Conservation (phyloP, 2,888 invertebrate genomes). For the Drosophila differens region DNA sequence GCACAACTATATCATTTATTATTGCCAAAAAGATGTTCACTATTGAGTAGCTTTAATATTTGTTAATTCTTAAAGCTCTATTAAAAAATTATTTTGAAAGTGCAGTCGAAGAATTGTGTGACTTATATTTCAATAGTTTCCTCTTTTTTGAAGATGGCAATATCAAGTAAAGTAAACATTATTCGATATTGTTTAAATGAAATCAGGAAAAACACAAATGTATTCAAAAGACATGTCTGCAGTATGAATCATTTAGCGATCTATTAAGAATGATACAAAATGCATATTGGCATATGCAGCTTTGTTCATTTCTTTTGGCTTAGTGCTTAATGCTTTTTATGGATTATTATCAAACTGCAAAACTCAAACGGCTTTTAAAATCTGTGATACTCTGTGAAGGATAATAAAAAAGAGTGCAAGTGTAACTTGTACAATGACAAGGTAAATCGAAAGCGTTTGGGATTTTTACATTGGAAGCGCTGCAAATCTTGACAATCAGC, state of each 20-base stretch:
- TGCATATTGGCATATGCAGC: background rate
- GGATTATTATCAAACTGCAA: background rate
- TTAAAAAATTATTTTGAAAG: background rate
- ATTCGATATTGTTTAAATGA: background rate
- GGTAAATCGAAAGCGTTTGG: slow-evolving; percentile 56
- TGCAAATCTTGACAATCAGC: slow-evolving; percentile 72
- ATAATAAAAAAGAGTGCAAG: slow-evolving; percentile 32
- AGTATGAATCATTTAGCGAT: background rate
- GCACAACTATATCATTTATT: background rate
- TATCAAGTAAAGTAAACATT: background rate
- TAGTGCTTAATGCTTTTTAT: background rate
- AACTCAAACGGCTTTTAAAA: background rate
- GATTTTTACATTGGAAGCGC: slow-evolving; percentile 47
- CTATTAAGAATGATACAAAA: background rate
- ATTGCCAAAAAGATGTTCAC: background rate
- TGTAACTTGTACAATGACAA: slow-evolving; percentile 54
- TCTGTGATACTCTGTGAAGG: background rate
- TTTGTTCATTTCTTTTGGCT: background rate
- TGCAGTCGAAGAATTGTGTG: background rate
- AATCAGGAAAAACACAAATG: background rate
- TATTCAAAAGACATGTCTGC: background rate
- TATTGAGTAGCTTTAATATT: background rate
- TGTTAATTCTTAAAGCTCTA: background rate
- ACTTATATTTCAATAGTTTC: background rate
- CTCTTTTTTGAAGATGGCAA: background rate